Conservation (phyloP, 2,797 vertebrate genomes). For the Holocentrus rufus region DNA sequence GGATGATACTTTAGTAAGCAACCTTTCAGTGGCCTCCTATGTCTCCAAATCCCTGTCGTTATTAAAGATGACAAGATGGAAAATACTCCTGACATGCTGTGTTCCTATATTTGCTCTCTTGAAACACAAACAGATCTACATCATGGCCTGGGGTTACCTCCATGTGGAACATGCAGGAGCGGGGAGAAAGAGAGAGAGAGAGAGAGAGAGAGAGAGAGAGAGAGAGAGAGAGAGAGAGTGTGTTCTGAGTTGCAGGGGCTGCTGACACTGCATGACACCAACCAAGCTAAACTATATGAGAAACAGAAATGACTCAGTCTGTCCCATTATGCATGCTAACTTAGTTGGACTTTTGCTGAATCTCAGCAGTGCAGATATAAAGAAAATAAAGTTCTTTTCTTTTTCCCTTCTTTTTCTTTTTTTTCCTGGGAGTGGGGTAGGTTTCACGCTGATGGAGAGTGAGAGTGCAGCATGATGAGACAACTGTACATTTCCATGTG, state of each 20-base stretch:
- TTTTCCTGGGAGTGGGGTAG: too few species aligned
- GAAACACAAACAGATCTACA: neutral
- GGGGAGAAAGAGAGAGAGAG: neutral
- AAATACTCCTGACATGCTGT: conserved; percentile 22
- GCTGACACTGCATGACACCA: conserved; percentile 21
- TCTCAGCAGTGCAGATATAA: conserved; percentile 10
- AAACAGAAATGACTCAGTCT: conserved; percentile 23
- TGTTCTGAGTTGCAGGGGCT: conserved; percentile 13
- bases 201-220: neutral
- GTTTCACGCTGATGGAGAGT: too few species aligned
- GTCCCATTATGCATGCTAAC: neutral
- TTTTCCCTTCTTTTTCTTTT: too few species aligned
- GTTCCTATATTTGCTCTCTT: conserved; percentile 16
- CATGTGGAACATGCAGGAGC: neutral
- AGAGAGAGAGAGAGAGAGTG: neutral
- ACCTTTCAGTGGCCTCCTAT: neutral
- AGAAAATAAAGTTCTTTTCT: neutral
- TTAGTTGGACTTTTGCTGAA: neutral
- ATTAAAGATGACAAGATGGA: conserved; percentile 1
- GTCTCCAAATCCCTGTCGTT: neutral
- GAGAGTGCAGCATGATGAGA: conserved; percentile 15
- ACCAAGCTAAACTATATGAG: neutral
- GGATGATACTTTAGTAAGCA: neutral
- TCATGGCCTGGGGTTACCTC: conserved; percentile 1
- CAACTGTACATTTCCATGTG: neutral